Conservation (phyloP, 2,113 vertebrate species). For the Maccullochella peelii region DNA sequence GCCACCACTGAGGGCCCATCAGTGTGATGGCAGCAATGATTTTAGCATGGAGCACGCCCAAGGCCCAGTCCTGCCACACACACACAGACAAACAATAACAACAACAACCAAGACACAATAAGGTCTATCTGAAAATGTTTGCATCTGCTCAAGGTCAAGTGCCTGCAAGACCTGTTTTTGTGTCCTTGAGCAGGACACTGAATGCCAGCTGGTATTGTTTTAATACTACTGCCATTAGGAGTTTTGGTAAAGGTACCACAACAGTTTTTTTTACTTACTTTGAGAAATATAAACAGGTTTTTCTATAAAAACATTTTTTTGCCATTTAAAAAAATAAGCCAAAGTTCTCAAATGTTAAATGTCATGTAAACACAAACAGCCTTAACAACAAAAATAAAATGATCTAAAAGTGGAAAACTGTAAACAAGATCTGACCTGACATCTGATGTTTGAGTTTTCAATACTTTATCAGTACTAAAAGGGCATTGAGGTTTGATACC, state of each 20-base stretch:
- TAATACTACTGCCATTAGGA: neutral
- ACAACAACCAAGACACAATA: neutral
- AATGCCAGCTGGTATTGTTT: neutral
- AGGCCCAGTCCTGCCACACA: conserved; percentile 92
- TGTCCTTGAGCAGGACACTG: neutral
- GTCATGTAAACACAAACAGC: neutral
- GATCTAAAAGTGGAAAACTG: neutral
- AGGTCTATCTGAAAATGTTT: neutral
- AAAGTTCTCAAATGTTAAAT: conserved; percentile 1
- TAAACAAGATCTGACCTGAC: neutral
- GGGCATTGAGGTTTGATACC: neutral
- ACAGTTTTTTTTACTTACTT: neutral
- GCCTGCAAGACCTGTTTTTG: neutral
- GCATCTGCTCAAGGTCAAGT: neutral
- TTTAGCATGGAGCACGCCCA: conserved; percentile 98
- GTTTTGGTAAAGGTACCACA: neutral
- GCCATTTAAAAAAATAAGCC: neutral
- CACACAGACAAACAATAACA: neutral
- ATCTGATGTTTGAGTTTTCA: neutral
- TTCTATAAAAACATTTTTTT: neutral
- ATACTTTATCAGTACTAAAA: neutral
- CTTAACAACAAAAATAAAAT: neutral
- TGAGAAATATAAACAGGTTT: neutral
- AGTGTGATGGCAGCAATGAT: conserved; percentile 97
- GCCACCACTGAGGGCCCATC: conserved; percentile 99